A percentile compares a stretch with the other conserved stretches of the same genome.
Evolutionary conservation across 2,113 vertebrate genomes (phyloP).

Genomic region (Bungarus multicinctus): DNA sequence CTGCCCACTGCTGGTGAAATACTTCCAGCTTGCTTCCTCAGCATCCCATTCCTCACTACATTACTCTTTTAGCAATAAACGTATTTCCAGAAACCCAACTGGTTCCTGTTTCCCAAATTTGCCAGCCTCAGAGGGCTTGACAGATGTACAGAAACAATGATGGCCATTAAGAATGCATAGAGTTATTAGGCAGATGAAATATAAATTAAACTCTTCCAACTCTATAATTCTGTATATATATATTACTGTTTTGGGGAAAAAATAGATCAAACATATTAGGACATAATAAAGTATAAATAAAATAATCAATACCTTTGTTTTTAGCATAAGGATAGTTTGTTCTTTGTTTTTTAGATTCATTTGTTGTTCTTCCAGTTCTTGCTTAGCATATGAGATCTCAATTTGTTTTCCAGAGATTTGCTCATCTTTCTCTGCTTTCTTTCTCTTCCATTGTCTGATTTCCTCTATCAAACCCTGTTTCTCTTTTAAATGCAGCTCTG

Average conservation of each 20-base stretch:
- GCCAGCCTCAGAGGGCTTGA: not conserved
- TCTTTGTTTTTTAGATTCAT: slow-evolving; percentile 35
- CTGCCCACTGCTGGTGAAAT: not conserved
- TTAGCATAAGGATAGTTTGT: slow-evolving; percentile 30
- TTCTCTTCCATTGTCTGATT: slow-evolving; percentile 39
- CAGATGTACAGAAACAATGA: not conserved
- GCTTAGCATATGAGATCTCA: slow-evolving; percentile 20
- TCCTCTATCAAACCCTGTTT: slow-evolving; percentile 44
- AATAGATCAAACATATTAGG: not conserved
- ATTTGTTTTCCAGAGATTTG: slow-evolving; percentile 45
- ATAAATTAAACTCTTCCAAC: not conserved
- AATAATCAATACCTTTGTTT: slow-evolving; percentile 27
- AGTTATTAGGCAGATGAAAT: not conserved
- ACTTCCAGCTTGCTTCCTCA: not conserved
- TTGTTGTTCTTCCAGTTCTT: slow-evolving; percentile 47
- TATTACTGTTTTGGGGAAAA: not conserved
- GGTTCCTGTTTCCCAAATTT: not conserved
- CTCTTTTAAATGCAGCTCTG: slow-evolving; percentile 42
- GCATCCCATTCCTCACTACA: not conserved
- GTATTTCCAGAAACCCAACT: not conserved
- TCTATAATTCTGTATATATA: not conserved
- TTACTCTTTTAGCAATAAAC: not conserved
- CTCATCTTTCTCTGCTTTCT: slow-evolving; percentile 28
- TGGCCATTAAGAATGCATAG: not conserved
- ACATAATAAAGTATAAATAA: slow-evolving; percentile 1